Evolutionary conservation across 2,113 vertebrate species (phyloP).

Genomic region (Myotis davidii): DNA sequence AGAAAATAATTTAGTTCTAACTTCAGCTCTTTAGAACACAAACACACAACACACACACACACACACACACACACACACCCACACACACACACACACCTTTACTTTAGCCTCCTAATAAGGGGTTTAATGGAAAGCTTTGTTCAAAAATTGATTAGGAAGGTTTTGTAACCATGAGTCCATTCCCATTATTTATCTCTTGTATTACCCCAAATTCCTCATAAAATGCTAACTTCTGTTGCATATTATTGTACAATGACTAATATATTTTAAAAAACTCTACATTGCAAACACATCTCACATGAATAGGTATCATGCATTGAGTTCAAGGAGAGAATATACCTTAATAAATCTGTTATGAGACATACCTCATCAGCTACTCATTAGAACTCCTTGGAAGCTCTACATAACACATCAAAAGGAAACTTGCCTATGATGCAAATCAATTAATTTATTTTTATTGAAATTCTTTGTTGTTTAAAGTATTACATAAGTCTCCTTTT

Average conservation of each 20-base stretch:
- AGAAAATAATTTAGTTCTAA: neutral
- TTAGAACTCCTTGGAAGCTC: neutral
- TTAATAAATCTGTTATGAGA: neutral
- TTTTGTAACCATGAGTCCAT: neutral
- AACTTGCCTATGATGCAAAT: neutral
- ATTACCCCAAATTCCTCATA: neutral
- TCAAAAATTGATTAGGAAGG: neutral
- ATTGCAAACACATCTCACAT: neutral
- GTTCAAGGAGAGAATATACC: neutral
- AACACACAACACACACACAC: neutral
- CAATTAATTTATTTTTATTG: slow-evolving; percentile 11
- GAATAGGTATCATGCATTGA: neutral
- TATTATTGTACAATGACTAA: neutral
- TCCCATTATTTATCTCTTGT: neutral
- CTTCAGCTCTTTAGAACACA: neutral
- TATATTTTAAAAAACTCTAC: neutral
- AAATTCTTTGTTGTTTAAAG: no score
- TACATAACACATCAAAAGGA: neutral
- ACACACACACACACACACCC: neutral
- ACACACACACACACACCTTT: neutral
- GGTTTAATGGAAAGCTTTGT: neutral
- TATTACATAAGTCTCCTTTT: no score
- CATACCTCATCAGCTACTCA: neutral
- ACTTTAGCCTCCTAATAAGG: slow-evolving; percentile 21
- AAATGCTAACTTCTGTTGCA: neutral